phyloP scores from a whole-genome alignment of 2,113 vertebrate genomes.

The Gopherus flavomarginatus region DNA sequence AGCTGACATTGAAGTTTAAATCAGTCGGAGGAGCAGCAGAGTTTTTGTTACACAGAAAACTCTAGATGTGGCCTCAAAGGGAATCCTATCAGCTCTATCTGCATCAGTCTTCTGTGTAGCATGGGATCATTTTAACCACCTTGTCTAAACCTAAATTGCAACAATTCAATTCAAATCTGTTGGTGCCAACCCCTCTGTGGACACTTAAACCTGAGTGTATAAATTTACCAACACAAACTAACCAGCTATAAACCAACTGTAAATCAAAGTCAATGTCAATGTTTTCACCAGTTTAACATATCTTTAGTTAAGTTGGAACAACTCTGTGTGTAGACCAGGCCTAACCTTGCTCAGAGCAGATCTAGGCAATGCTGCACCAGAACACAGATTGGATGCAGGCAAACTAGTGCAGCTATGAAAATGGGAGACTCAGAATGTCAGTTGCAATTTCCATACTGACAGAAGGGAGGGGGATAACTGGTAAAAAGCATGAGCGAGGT shows the following conservation, averaged over 20 bases:
- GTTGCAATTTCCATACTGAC: neutral
- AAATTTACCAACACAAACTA: neutral
- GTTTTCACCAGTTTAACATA: neutral
- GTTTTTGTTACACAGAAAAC: neutral
- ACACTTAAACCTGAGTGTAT: neutral
- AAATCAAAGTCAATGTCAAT: neutral
- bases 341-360: neutral
- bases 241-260: neutral
- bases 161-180: neutral
- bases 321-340: neutral
- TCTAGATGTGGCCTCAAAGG: neutral
- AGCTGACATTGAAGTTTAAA: conserved; percentile 33
- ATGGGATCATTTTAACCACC: neutral
- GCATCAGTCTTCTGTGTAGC: neutral
- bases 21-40: neutral
- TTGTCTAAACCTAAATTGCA: neutral
- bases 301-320: neutral
- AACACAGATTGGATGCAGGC: neutral
- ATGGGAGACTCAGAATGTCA: fast-evolving
- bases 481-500: neutral
- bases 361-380: neutral
- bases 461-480: neutral
- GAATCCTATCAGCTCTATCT: neutral
- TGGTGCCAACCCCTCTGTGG: neutral
- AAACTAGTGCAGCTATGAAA: neutral